Conservation (phyloP, 2,113 vertebrate species). For the Sceloporus tristichus region DNA sequence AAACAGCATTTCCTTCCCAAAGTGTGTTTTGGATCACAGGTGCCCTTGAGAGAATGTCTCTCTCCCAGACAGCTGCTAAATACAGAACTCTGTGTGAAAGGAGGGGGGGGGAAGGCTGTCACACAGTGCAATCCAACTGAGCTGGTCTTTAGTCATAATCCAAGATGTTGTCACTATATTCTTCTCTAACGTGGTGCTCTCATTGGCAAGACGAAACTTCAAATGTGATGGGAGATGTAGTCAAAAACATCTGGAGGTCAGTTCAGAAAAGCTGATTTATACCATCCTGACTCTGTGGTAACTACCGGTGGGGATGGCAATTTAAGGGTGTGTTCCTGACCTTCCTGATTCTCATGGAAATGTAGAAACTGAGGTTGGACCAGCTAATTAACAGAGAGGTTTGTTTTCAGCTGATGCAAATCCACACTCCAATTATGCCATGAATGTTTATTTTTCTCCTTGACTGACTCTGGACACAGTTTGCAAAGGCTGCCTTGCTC, state of each 20-base stretch:
- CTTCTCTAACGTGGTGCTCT: not conserved
- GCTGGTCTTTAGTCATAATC: not conserved
- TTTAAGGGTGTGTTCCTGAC: not conserved
- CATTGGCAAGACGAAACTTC: too few species aligned
- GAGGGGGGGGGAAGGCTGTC: too few species aligned
- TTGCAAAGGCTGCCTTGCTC: constrained; percentile 33
- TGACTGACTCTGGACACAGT: not conserved
- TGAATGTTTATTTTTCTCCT: not conserved
- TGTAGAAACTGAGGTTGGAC: not conserved
- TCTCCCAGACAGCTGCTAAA: too few species aligned
- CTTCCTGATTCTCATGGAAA: not conserved
- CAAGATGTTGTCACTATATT: not conserved
- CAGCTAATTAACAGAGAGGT: not conserved
- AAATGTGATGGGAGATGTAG: too few species aligned
- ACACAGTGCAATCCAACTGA: too few species aligned
- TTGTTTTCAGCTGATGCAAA: not conserved
- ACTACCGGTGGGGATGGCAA: not conserved
- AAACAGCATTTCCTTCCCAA: too few species aligned
- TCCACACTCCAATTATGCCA: not conserved
- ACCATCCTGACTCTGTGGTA: not conserved
- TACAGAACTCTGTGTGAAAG: too few species aligned
- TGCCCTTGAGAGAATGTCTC: too few species aligned
- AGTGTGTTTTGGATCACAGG: too few species aligned
- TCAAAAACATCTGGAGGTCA: too few species aligned
- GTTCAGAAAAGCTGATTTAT: not conserved